Evolutionary conservation across 1,140 invertebrate genomes (phyloP).

Genomic region (Hylyphantes graminicola): DNA sequence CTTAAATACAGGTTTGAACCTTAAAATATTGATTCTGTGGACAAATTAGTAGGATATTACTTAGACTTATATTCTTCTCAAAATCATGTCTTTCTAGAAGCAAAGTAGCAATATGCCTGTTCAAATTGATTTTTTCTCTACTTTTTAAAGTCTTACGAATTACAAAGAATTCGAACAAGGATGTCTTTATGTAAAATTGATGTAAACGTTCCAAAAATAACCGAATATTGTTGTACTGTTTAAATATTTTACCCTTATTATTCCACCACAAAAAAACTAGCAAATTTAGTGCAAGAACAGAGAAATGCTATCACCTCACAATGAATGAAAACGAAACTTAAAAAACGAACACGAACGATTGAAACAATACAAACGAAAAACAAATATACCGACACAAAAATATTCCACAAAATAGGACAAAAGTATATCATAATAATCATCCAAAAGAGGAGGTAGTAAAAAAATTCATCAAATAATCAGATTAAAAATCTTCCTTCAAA

Average conservation of each 20-base stretch:
- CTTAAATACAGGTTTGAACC: too few relatives aligned
- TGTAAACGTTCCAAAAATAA: too few relatives aligned
- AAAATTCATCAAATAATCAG: constrained; percentile 25
- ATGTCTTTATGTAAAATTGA: too few relatives aligned
- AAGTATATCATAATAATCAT: constrained; percentile 41
- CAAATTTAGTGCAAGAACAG: constrained; percentile 43
- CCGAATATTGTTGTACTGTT: too few relatives aligned
- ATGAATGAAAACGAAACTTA: constrained; percentile 30
- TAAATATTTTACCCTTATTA: constrained; percentile 19
- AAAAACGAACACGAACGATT: constrained; percentile 29
- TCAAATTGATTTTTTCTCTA: too few relatives aligned
- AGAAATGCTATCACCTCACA: constrained; percentile 35
- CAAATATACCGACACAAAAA: constrained; percentile 45
- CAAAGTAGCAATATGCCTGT: too few relatives aligned
- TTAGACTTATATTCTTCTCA: too few relatives aligned
- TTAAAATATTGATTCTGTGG: too few relatives aligned
- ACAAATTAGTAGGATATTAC: too few relatives aligned
- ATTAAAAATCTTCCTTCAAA: constrained; percentile 27
- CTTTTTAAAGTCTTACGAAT: too few relatives aligned
- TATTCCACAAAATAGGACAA: constrained; percentile 47
- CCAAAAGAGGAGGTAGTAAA: constrained; percentile 36
- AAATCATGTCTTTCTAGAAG: too few relatives aligned
- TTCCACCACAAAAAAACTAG: constrained; percentile 36
- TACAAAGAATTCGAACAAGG: too few relatives aligned
- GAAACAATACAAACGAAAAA: constrained; percentile 48